phyloP scores from a whole-genome alignment of 2,888 invertebrate species.

The Chelonus formosanus region DNA sequence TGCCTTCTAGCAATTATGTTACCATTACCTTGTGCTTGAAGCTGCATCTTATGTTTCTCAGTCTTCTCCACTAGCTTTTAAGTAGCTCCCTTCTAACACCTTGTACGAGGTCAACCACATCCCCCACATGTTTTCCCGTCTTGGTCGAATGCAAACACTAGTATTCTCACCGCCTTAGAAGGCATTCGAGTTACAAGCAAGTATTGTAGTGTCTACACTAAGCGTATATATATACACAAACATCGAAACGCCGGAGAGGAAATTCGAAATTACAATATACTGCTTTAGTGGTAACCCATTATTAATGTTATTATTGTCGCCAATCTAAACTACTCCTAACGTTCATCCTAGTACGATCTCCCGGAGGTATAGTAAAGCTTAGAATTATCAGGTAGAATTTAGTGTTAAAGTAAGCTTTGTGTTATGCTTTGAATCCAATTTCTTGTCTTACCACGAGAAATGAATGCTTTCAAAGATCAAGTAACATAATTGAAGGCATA shows the following conservation, averaged over 20 bases:
- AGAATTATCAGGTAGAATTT: slow-evolving; percentile 40
- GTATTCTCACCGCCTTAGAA: slow-evolving; percentile 14
- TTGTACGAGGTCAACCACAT: slow-evolving; percentile 37
- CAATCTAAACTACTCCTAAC: slow-evolving; percentile 23
- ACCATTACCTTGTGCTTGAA: slow-evolving; percentile 23
- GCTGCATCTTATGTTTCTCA: slow-evolving; percentile 10
- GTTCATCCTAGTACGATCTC: slow-evolving; percentile 28
- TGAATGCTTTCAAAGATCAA: too few relatives aligned
- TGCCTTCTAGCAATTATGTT: slow-evolving; percentile 9
- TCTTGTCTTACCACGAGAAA: neutral
- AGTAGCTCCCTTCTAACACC: slow-evolving; percentile 21
- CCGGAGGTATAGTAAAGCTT: slow-evolving; percentile 29
- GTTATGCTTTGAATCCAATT: slow-evolving; percentile 4
- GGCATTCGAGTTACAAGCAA: slow-evolving; percentile 6
- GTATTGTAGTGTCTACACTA: neutral
- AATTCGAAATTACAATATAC: slow-evolving; percentile 39
- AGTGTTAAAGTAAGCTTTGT: slow-evolving; percentile 16
- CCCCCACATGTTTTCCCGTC: slow-evolving; percentile 38
- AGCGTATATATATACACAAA: slow-evolving; percentile 5
- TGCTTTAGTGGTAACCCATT: slow-evolving; percentile 40
- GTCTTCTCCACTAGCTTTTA: slow-evolving; percentile 16
- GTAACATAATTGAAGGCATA: too few relatives aligned
- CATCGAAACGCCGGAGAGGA: slow-evolving; percentile 6
- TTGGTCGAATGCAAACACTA: slow-evolving; percentile 34
- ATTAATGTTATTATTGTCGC: slow-evolving; percentile 43